phyloP scores from a whole-genome alignment of 2,888 invertebrate genomes.

The Drosophila sordidula region DNA sequence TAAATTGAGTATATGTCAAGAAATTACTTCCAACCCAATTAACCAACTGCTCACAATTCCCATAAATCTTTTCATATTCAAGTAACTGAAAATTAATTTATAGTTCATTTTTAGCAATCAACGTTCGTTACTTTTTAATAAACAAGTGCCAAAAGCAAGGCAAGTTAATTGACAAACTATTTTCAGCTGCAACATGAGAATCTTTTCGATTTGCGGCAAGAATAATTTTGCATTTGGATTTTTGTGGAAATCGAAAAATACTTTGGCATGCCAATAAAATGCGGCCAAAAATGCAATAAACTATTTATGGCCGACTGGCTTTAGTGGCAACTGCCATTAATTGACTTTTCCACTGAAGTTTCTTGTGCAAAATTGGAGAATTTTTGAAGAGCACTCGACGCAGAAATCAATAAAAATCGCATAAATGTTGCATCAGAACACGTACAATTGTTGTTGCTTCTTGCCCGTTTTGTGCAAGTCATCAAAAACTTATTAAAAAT shows the following conservation, averaged over 20 bases:
- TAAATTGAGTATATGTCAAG: no score
- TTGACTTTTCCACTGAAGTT: conserved; percentile 15
- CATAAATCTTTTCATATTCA: background rate
- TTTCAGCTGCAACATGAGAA: conserved; percentile 1
- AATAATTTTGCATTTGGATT: conserved; percentile 14
- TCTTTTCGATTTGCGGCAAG: conserved; percentile 1
- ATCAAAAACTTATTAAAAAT: conserved; percentile 42
- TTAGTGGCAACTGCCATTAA: conserved; percentile 13
- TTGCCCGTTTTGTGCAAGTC: conserved; percentile 31
- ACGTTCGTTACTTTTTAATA: background rate
- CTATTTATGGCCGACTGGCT: conserved; percentile 13
- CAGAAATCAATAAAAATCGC: conserved; percentile 29
- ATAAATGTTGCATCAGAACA: conserved; percentile 5
- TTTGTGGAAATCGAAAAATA: background rate
- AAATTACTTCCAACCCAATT: background rate
- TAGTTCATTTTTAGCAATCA: background rate
- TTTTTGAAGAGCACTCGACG: conserved; percentile 13
- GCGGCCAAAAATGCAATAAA: conserved; percentile 7
- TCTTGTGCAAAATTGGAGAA: conserved; percentile 4
- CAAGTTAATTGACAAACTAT: conserved; percentile 1
- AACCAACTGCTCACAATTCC: background rate
- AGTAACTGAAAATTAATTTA: background rate
- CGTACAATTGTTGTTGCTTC: conserved; percentile 6
- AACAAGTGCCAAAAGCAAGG: background rate
- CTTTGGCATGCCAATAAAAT: conserved; percentile 6